Evolutionary conservation across 2,888 invertebrate species (phyloP), one percentile per base, ranked within the genome.

Genomic region (Drosophila trichaetosa): DNA sequence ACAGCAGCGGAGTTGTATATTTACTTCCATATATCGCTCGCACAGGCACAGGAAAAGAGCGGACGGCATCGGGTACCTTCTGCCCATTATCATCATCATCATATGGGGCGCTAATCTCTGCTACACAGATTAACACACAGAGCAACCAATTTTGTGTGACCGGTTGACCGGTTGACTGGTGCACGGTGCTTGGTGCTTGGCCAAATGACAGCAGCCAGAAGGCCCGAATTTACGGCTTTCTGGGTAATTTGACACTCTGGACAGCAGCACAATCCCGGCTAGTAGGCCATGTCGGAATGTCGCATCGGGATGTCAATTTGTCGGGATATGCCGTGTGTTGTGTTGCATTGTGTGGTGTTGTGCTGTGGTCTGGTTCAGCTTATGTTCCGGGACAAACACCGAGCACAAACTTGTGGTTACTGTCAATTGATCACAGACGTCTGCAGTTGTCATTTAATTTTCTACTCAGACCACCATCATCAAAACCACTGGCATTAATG

Each of bases 381-480:
- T 46, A 40, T 21, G 27, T 42, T 46, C 46, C 46, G 27, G 61
- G 24, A 21, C 29, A 56, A 24, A 21, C 29, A 52, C 21, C 61
- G 61, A 56, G 46, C 36, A 62, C 42, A 69, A 68, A 60, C 71
- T 72, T 69, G 90, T 69, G 90, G 83, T 76, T 85, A 69, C 76
- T 82, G 88, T 87, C 90, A 89, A 89, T 89, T 89, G 83, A 85
- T 88, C 90, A 89, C 83, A 82, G 90, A 76, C 70, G 82, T 88
- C 90, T 84, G 90, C 90, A 85, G 90, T 87, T 84, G 83, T 84
- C 83, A 84, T 89, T 85, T 89, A 76, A 87, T 89, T 87, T 89
- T 71, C 82, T 73, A 60, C 84, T 73, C 69, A 68, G 16, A 24
- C 46, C 46, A 40, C 60, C 57, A 16, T 11, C 31, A 8, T 21